phyloP scores from a whole-genome alignment of 2,113 vertebrate genomes.

The Micromys minutus region DNA sequence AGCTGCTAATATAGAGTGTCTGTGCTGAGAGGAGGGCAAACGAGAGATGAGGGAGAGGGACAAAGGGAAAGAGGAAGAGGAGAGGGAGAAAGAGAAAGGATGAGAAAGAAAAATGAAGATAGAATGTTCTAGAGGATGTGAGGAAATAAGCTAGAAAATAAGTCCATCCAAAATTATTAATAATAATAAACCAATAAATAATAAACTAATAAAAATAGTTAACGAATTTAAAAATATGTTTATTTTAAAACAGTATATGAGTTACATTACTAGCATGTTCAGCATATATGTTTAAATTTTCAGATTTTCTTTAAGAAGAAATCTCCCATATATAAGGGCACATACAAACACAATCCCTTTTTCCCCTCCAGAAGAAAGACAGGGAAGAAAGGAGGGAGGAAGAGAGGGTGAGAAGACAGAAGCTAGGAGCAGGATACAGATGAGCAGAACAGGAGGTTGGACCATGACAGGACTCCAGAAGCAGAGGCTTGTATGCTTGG shows the following conservation, averaged over 20 bases:
- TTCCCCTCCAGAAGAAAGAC: not conserved
- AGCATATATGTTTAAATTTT: not conserved
- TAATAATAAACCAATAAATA: not conserved
- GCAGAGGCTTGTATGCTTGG: no score
- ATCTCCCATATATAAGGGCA: not conserved
- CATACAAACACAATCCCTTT: not conserved
- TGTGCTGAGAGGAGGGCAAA: not conserved
- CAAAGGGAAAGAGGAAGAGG: not conserved
- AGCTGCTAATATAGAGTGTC: not conserved
- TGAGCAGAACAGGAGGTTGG: not conserved
- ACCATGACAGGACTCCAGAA: not conserved
- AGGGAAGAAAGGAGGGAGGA: no score
- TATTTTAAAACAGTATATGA: not conserved
- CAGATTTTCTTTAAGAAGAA: not conserved
- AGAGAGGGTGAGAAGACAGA: not conserved
- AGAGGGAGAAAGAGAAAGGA: not conserved
- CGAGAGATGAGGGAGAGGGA: not conserved
- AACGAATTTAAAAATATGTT: not conserved
- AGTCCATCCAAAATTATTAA: not conserved
- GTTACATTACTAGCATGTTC: not conserved
- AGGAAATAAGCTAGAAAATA: not conserved
- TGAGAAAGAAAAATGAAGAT: not conserved
- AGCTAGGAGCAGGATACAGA: not conserved
- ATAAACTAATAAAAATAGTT: no score
- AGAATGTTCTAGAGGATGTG: not conserved